Conservation (phyloP, 2,888 invertebrate genomes). For the Rhamphomyia laevipes region DNA sequence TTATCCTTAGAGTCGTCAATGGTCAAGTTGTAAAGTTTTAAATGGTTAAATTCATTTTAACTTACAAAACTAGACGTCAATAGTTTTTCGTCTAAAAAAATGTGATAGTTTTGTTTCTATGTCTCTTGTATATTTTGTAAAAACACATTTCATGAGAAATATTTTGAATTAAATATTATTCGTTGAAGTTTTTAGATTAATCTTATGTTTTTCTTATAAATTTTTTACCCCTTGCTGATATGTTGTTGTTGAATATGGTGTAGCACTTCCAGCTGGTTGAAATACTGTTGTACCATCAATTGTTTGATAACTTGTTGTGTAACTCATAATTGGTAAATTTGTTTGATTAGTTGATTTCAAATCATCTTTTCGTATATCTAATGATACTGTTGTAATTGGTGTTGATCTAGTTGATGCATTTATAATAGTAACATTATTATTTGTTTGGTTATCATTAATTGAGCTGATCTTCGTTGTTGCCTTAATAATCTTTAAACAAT, state of each 20-base stretch:
- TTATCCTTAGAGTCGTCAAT: too few species aligned
- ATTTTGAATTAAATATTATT: too few species aligned
- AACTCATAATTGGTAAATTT: constrained; percentile 20
- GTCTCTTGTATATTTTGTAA: too few species aligned
- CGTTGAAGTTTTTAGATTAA: too few species aligned
- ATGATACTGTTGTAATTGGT: background rate
- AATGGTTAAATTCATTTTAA: too few species aligned
- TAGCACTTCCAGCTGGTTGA: constrained; percentile 28
- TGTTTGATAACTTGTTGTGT: constrained; percentile 33
- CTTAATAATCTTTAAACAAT: too few species aligned
- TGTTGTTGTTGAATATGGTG: constrained; percentile 33
- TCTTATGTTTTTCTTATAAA: background rate
- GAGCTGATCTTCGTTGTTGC: background rate
- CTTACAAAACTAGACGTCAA: too few species aligned
- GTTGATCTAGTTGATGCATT: background rate
- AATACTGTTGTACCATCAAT: constrained; percentile 34
- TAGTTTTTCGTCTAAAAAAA: too few species aligned
- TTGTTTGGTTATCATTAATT: background rate
- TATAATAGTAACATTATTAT: background rate
- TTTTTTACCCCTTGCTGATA: constrained; percentile 36
- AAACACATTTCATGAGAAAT: too few species aligned
- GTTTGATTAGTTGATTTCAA: constrained; percentile 18
- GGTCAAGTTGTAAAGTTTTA: too few species aligned
- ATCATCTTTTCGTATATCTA: constrained; percentile 19
- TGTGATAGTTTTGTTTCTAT: too few species aligned